phyloP scores from a whole-genome alignment of 2,888 invertebrate genomes.

The Ornithoptera alexandrae region DNA sequence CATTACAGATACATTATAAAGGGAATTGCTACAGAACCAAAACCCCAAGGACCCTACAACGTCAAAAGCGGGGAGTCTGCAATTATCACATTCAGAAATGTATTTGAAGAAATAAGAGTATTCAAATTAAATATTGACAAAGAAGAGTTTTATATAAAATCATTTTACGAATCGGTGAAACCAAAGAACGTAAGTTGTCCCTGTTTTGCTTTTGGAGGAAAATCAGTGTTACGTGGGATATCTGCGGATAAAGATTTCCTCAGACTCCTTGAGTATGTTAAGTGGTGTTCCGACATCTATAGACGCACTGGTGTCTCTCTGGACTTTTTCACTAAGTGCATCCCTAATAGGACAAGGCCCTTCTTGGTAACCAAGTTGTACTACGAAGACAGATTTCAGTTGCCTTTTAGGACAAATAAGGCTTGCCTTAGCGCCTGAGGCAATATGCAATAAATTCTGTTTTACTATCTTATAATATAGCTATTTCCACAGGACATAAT shows the following conservation, averaged over 20 bases:
- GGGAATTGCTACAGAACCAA: slow-evolving; percentile 59
- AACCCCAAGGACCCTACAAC: slow-evolving; percentile 65
- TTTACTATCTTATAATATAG: background rate
- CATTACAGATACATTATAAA: slow-evolving; percentile 59
- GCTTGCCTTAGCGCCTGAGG: no score
- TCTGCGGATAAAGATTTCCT: no score
- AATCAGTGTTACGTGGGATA: no score
- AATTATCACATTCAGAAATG: slow-evolving; percentile 61
- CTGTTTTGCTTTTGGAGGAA: background rate
- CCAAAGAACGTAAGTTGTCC: slow-evolving; percentile 39
- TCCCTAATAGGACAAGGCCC: no score
- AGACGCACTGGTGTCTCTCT: no score
- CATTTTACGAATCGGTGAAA: slow-evolving; percentile 39
- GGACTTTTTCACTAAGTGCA: no score
- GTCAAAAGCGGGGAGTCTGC: slow-evolving; percentile 55
- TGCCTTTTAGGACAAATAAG: no score
- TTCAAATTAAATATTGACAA: slow-evolving; percentile 60
- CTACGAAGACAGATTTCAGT: no score
- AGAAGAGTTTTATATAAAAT: slow-evolving; percentile 61
- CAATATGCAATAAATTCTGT: background rate
- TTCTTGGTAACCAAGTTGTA: no score
- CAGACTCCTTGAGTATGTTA: no score
- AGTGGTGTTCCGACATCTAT: no score
- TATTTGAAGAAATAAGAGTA: slow-evolving; percentile 55
- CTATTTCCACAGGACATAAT: slow-evolving; percentile 52